Percentiles rank a stretch among this genome's conserved stretches.
Conservation (phyloP, 2,797 vertebrate genomes). For the Capromys pilorides region DNA sequence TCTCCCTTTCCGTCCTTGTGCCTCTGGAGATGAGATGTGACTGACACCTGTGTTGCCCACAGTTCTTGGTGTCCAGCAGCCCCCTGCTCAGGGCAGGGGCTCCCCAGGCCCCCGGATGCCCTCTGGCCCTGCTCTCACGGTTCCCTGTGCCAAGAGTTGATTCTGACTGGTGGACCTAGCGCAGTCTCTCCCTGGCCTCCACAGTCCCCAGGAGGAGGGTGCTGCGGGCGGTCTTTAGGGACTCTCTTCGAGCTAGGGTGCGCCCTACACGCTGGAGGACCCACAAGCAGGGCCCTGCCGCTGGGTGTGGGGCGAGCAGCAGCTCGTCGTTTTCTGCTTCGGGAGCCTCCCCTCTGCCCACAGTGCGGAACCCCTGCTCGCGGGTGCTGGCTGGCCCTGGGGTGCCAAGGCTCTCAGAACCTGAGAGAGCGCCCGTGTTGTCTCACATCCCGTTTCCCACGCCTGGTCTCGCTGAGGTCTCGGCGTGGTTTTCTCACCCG, state of each 20-base stretch:
- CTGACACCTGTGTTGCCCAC: background rate
- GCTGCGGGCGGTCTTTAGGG: background rate
- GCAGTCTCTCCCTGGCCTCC: background rate
- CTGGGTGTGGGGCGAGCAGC: background rate
- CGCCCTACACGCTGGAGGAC: background rate
- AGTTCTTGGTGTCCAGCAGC: background rate
- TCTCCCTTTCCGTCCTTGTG: background rate
- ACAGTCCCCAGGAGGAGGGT: background rate
- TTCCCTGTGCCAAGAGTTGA: background rate
- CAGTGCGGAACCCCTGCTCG: background rate
- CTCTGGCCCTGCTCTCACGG: background rate
- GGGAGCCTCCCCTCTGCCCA: background rate
- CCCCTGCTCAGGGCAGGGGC: background rate
- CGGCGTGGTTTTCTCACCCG: background rate
- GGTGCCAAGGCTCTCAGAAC: background rate
- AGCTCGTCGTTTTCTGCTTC: background rate
- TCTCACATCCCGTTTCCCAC: background rate
- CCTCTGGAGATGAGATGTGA: background rate
- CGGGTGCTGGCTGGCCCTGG: too few species aligned
- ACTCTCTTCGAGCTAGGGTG: background rate
- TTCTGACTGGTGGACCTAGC: background rate
- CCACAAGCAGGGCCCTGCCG: background rate
- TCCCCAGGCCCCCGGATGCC: background rate
- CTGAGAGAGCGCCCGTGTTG: background rate
- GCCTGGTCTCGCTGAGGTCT: background rate